A percentile compares a stretch with the other conserved stretches of the same genome.
These are phyloP conservation scores for Apostichopus californicus DNA, from an alignment of 35 echinoderm and acorn worm species.

Conservation along the genomic window DNA sequence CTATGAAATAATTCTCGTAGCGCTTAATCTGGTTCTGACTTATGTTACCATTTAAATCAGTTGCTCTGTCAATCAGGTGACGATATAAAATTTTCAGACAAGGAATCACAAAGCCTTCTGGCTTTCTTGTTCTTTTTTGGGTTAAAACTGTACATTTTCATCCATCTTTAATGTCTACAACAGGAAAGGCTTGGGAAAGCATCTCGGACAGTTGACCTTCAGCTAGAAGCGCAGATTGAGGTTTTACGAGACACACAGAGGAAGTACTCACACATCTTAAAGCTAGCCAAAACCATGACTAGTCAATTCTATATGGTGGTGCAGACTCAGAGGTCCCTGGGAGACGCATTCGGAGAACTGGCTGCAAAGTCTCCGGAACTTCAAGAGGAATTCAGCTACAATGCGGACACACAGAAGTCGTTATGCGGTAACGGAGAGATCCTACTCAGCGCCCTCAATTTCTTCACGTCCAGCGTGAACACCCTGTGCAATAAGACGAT, in stretches of 20 bases:
- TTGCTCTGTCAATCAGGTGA: too few relatives aligned
- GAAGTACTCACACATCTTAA: constrained; percentile 92
- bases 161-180: background rate
- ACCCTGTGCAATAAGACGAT: constrained; percentile 99
- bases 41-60: too few relatives aligned
- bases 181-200: constrained; percentile 79
- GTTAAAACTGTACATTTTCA: too few relatives aligned
- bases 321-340: constrained; percentile 91
- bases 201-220: constrained; percentile 91
- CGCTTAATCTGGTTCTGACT: too few relatives aligned
- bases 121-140: background rate
- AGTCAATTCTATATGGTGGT: constrained; percentile 95
- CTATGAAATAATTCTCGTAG: too few relatives aligned
- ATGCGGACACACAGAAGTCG: constrained; percentile 91
- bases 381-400: constrained; percentile 94
- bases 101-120: background rate
- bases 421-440: constrained; percentile 91
- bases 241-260: constrained; percentile 93
- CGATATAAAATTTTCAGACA: background rate
- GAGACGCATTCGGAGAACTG: constrained; percentile 91
- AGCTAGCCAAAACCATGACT: constrained; percentile 80
- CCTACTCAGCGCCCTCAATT: constrained; percentile 87
- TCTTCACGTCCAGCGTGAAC: constrained; percentile 97
- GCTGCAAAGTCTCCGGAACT: constrained; percentile 92
- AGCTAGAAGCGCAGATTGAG: constrained; percentile 98